Evolutionary conservation across 2,113 vertebrate genomes (phyloP).

Genomic region (Capra hircus): DNA sequence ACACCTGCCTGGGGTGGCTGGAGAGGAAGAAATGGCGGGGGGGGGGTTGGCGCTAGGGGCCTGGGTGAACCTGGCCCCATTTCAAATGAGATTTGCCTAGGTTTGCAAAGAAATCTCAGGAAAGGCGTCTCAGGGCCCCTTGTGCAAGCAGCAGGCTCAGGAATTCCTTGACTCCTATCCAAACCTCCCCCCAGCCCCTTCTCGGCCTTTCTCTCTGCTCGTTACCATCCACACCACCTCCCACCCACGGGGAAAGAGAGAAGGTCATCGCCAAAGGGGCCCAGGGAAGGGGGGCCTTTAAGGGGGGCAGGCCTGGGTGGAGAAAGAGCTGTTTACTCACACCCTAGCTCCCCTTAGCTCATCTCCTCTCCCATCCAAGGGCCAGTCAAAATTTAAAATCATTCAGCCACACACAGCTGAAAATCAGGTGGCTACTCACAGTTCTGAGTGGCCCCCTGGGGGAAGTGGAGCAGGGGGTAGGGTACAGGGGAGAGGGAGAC

Average conservation of each 20-base stretch:
- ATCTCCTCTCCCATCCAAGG: not conserved
- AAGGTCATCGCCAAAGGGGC: conserved; percentile 58
- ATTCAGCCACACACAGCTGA: not conserved
- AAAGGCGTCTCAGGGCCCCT: conserved; percentile 61
- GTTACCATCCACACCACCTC: conserved; percentile 64
- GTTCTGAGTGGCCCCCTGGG: not conserved
- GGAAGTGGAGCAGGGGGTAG: not conserved
- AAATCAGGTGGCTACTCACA: not conserved
- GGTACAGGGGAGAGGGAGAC: not conserved
- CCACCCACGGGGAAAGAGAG: conserved; percentile 58
- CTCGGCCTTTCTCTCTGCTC: conserved; percentile 65
- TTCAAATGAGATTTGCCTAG: conserved; percentile 51
- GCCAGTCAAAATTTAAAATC: not conserved
- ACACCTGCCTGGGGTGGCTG: conserved; percentile 5
- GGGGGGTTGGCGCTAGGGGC: not conserved
- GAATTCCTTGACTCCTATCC: conserved; percentile 75
- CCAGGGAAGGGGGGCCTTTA: not conserved
- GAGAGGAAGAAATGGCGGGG: not conserved
- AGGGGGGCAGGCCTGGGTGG: not conserved
- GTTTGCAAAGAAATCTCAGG: conserved; percentile 62
- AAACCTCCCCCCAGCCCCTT: conserved; percentile 61
- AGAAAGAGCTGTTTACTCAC: conserved; percentile 29
- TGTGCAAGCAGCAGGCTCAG: conserved; percentile 65
- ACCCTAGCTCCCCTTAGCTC: not conserved
- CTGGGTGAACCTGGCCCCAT: conserved; percentile 38